Evolutionary conservation across 2,113 vertebrate species (phyloP).

Genomic region (Atrichornis clamosus): DNA sequence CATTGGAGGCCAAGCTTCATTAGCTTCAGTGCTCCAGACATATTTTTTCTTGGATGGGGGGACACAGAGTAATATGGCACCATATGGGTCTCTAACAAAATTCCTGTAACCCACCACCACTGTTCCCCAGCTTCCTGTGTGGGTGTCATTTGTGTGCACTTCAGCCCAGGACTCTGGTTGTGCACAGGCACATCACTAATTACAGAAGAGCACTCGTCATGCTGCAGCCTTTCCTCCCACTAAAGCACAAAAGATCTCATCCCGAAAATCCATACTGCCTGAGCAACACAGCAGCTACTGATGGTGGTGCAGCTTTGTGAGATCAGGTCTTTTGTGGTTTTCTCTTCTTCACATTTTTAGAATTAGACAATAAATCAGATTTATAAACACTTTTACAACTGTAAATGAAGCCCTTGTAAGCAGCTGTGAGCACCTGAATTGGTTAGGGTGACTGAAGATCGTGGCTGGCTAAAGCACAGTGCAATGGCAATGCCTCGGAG

Average conservation of each 20-base stretch:
- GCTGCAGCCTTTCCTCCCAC: neutral
- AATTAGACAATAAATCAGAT: neutral
- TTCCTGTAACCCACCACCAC: neutral
- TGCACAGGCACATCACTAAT: neutral
- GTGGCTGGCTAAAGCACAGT: neutral
- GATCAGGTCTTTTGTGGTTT: neutral
- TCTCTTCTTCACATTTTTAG: neutral
- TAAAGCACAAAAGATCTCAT: neutral
- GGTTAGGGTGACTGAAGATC: neutral
- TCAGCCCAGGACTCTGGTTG: neutral
- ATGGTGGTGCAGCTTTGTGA: neutral
- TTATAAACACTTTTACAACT: neutral
- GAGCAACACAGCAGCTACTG: neutral
- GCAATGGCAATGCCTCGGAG: fast-evolving
- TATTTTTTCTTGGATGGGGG: neutral
- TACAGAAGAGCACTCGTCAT: fast-evolving
- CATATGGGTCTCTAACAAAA: neutral
- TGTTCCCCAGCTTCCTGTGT: neutral
- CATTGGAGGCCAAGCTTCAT: neutral
- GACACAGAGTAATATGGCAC: neutral
- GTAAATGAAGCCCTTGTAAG: neutral
- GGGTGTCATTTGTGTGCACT: neutral
- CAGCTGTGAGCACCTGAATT: neutral
- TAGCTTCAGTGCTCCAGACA: neutral
- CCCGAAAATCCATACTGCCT: neutral